phyloP scores from a whole-genome alignment of 2,113 vertebrate species.

The Antennarius striatus region DNA sequence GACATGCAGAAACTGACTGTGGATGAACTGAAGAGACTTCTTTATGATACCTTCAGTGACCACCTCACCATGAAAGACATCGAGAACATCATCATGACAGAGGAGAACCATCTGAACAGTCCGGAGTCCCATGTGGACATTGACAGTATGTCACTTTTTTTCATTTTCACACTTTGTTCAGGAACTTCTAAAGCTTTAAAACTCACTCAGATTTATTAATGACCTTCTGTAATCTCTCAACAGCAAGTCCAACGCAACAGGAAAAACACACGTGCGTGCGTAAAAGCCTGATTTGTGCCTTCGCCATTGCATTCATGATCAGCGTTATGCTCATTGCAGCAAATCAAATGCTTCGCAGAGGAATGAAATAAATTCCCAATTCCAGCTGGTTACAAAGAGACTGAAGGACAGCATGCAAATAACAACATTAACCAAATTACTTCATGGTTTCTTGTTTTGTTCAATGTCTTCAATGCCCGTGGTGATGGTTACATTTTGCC shows the following conservation, averaged over 20 bases:
- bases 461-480: conserved; percentile 26
- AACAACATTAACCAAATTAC: conserved; percentile 44
- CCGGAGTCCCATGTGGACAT: conserved; percentile 92
- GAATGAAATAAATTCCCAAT: conserved; percentile 87
- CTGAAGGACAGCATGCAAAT: conserved; percentile 8
- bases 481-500: conserved; percentile 18
- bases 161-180: neutral
- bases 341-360: conserved; percentile 97
- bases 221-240: conserved; percentile 16
- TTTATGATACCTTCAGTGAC: conserved; percentile 97
- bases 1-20: conserved; percentile 99
- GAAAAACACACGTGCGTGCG: conserved; percentile 98
- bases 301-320: conserved; percentile 98
- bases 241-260: conserved; percentile 94
- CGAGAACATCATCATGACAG: conserved; percentile 98
- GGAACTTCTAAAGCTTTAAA: neutral
- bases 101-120: conserved; percentile 95
- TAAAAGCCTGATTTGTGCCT: conserved; percentile 98
- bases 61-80: conserved; percentile 99
- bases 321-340: conserved; percentile 98
- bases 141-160: conserved; percentile 84
- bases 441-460: conserved; percentile 13
- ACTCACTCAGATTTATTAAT: neutral
- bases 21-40: conserved; percentile 94
- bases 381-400: conserved; percentile 14